These are phyloP conservation scores for Steatornis caripensis DNA, from an alignment of 2,113 vertebrate species.

Conservation along the genomic window DNA sequence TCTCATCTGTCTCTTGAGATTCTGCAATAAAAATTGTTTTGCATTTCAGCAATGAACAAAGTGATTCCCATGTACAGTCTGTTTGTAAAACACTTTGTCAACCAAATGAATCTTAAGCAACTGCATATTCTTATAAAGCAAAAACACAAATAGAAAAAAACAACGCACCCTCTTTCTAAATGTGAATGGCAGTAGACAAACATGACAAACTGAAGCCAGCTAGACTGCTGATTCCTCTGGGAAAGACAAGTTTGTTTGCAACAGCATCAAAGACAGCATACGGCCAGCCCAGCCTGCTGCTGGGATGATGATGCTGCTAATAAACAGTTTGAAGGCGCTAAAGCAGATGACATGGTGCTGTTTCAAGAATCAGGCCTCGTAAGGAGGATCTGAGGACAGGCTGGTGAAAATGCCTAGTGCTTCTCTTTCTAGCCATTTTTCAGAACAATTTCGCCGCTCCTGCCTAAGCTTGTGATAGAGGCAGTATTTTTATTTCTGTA, in stretches of 20 bases:
- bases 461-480: background rate
- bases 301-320: background rate
- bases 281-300: background rate
- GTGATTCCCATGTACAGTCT: conserved; percentile 9
- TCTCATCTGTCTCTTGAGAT: conserved; percentile 23
- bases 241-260: background rate
- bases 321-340: background rate
- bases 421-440: background rate
- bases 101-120: conserved; percentile 22
- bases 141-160: background rate
- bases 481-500: background rate
- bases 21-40: background rate
- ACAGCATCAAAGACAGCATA: background rate
- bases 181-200: background rate
- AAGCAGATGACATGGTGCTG: background rate
- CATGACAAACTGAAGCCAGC: background rate
- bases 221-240: background rate
- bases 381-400: background rate
- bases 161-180: background rate
- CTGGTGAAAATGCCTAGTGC: background rate
- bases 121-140: background rate
- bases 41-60: background rate
- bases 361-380: background rate
- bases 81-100: conserved; percentile 55
- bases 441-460: background rate